phyloP scores from a whole-genome alignment of 2,797 vertebrate species.

The Gymnothorax javanicus region DNA sequence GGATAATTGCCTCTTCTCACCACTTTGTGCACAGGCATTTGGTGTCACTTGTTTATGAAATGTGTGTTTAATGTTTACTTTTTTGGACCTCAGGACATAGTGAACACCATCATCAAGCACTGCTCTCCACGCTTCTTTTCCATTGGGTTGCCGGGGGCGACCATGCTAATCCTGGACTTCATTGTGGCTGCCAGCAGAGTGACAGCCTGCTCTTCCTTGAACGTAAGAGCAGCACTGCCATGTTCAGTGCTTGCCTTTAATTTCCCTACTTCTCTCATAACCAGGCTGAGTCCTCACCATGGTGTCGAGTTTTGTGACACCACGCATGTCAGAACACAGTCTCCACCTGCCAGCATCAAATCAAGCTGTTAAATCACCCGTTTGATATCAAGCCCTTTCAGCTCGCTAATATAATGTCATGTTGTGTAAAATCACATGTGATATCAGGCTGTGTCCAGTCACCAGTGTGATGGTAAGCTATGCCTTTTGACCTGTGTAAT shows the following conservation, averaged over 20 bases:
- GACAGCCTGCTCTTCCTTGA: slow-evolving; percentile 91
- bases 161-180: slow-evolving; percentile 97
- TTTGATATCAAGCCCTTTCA: background rate
- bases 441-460: too few species aligned
- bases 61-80: slow-evolving; percentile 27
- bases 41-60: background rate
- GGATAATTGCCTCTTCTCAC: background rate
- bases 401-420: background rate
- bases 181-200: slow-evolving; percentile 94
- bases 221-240: slow-evolving; percentile 73
- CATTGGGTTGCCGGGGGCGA: slow-evolving; percentile 94
- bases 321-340: too few species aligned
- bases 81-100: slow-evolving; percentile 83
- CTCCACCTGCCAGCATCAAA: too few species aligned
- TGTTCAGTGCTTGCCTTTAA: background rate
- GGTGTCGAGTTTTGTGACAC: background rate
- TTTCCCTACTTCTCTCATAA: background rate
- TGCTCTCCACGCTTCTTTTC: slow-evolving; percentile 98
- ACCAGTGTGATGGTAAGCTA: too few species aligned
- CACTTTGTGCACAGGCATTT: background rate
- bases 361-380: too few species aligned
- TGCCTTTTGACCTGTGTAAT: too few species aligned
- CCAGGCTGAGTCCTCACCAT: background rate
- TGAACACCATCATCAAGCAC: slow-evolving; percentile 99
- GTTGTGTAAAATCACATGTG: background rate